Evolutionary conservation across 2,888 invertebrate genomes (phyloP).

Genomic region (Saturnia japonica): DNA sequence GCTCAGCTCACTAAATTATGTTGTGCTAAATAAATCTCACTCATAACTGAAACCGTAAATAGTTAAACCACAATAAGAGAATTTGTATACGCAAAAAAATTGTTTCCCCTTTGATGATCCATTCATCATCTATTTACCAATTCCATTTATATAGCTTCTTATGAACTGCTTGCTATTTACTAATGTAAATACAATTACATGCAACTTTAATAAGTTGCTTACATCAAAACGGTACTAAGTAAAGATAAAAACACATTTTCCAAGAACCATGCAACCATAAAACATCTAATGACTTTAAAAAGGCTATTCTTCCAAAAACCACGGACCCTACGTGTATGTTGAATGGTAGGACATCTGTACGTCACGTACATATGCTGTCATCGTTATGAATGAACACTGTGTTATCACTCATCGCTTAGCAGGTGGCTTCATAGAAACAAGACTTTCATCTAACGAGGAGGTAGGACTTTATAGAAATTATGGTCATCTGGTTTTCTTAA

Average conservation of each 20-base stretch:
- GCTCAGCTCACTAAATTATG: too few species aligned
- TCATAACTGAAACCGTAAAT: not conserved
- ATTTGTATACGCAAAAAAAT: not conserved
- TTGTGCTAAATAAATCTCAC: not conserved
- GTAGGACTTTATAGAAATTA: constrained; percentile 33
- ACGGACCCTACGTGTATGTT: constrained; percentile 13
- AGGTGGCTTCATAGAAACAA: constrained; percentile 53
- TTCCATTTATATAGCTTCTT: not conserved
- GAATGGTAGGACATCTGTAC: constrained; percentile 18
- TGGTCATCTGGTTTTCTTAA: constrained; percentile 30
- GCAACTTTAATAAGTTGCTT: too few species aligned
- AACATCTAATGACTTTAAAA: constrained; percentile 15
- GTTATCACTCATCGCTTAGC: constrained; percentile 40
- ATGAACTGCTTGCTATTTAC: not conserved
- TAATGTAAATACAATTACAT: too few species aligned
- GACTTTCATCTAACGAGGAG: constrained; percentile 39
- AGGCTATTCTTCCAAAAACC: constrained; percentile 19
- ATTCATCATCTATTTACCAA: not conserved
- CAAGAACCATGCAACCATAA: not conserved
- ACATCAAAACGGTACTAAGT: not conserved
- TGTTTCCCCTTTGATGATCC: too few species aligned
- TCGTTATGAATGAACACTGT: constrained; percentile 46
- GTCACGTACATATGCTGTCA: constrained; percentile 35
- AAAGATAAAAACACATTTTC: constrained; percentile 4
- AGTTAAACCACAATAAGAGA: not conserved